Conservation (phyloP, 2,888 invertebrate species). For the Fragum whitleyi region DNA sequence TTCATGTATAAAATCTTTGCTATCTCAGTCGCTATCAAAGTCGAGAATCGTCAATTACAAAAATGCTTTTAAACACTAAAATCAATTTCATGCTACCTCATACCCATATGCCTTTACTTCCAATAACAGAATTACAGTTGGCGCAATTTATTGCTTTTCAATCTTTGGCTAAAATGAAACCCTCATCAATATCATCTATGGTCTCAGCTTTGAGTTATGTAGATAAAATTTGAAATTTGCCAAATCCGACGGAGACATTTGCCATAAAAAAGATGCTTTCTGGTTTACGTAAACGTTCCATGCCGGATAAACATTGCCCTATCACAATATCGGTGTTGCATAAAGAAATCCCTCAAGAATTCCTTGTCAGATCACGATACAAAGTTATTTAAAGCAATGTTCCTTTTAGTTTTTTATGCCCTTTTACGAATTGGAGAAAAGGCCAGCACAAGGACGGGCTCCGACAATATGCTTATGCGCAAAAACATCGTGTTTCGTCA, state of each 20-base stretch:
- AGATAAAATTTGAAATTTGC: not conserved
- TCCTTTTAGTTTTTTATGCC: not conserved
- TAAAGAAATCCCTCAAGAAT: not conserved
- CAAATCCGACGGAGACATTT: conserved; percentile 7
- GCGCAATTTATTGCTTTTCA: conserved; percentile 15
- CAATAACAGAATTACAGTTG: not conserved
- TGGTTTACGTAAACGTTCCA: not conserved
- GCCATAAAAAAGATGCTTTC: conserved; percentile 2
- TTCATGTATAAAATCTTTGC: not conserved
- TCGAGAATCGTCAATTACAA: not conserved
- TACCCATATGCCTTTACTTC: not conserved
- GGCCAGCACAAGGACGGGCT: not conserved
- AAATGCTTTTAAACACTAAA: not conserved
- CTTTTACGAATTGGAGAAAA: not conserved
- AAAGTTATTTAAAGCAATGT: not conserved
- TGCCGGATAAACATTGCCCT: not conserved
- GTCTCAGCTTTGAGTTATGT: conserved; percentile 7
- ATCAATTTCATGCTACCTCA: not conserved
- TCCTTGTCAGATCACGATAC: too few relatives aligned
- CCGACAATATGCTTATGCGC: not conserved
- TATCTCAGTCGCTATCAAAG: not conserved
- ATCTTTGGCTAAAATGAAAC: not conserved
- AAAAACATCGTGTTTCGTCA: not conserved
- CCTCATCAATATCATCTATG: not conserved
- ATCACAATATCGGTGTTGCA: not conserved